These are phyloP conservation scores for Clarias platycephalus DNA, from an alignment of 2,797 vertebrate species.

Conservation along the genomic window DNA sequence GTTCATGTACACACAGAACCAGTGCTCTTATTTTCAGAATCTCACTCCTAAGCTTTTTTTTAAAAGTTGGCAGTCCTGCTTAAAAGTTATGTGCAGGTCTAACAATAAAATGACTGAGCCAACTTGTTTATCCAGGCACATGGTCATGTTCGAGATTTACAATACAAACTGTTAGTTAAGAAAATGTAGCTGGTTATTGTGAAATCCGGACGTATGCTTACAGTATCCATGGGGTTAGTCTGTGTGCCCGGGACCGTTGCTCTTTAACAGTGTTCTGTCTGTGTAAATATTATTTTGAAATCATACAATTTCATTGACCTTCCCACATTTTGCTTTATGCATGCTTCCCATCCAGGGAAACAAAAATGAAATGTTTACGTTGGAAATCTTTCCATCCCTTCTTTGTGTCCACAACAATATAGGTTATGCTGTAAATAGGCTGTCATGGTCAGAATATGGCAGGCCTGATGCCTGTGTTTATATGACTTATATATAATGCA, in stretches of 20 bases:
- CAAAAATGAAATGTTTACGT: background rate
- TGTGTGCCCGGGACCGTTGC: background rate
- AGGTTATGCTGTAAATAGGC: background rate
- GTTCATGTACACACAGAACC: too few relatives aligned
- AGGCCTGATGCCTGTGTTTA: background rate
- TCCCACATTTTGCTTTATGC: background rate
- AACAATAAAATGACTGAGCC: background rate
- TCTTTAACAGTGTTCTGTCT: constrained; percentile 14
- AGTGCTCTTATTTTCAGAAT: too few relatives aligned
- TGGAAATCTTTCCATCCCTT: background rate
- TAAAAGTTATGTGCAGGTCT: background rate
- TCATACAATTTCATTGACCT: background rate
- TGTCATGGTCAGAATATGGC: background rate
- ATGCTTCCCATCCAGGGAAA: background rate
- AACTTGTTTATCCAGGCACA: background rate
- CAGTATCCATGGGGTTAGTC: background rate
- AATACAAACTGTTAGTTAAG: background rate
- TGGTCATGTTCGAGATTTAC: constrained; percentile 19
- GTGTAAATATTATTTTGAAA: constrained; percentile 34
- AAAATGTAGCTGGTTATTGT: background rate
- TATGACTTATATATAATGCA: background rate
- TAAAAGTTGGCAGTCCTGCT: too few relatives aligned
- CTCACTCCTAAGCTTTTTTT: too few relatives aligned
- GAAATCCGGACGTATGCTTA: background rate
- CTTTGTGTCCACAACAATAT: background rate